Percentiles rank a stretch among this genome's conserved stretches.
These are phyloP conservation scores for Nipponacmea schrenckii DNA, from an alignment of 2,888 invertebrate genomes.

Conservation along the genomic window DNA sequence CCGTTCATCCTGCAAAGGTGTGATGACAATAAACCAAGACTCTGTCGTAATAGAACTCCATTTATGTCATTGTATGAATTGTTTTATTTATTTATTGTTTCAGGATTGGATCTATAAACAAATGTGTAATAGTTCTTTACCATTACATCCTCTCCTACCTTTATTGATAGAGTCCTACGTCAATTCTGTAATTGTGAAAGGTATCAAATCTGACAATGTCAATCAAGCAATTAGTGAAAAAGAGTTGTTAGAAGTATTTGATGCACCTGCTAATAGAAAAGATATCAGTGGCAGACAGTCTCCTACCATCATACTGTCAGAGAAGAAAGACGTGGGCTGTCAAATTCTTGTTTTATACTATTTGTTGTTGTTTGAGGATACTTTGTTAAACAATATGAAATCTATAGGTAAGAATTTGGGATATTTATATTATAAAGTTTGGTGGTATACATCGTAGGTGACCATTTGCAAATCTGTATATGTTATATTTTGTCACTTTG, in stretches of 20 bases:
- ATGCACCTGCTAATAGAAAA: slow-evolving; percentile 35
- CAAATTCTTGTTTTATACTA: slow-evolving; percentile 92
- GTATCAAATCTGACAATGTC: slow-evolving; percentile 74
- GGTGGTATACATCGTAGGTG: neutral
- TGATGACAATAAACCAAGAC: too few relatives aligned
- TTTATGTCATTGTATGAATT: too few relatives aligned
- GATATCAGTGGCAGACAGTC: slow-evolving; percentile 9
- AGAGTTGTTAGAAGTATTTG: slow-evolving; percentile 77
- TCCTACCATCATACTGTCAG: neutral
- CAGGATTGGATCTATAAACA: slow-evolving; percentile 90
- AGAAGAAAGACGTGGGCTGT: slow-evolving; percentile 18
- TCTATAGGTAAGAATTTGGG: slow-evolving; percentile 50
- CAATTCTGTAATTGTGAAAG: slow-evolving; percentile 80
- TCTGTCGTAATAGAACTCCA: too few relatives aligned
- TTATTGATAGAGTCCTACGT: slow-evolving; percentile 94
- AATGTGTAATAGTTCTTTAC: slow-evolving; percentile 87
- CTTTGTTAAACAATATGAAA: slow-evolving; percentile 74
- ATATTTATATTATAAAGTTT: neutral
- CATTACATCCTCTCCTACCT: slow-evolving; percentile 92
- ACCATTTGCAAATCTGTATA: too few relatives aligned
- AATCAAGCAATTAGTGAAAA: slow-evolving; percentile 92
- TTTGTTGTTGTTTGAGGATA: slow-evolving; percentile 90
- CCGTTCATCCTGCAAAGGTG: too few relatives aligned
- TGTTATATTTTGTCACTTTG: too few relatives aligned
- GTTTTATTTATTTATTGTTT: neutral